These are phyloP conservation scores for Eunapius fragilis DNA, from an alignment of 37 sponge, comb jelly and placozoan species.

Conservation along the genomic window DNA sequence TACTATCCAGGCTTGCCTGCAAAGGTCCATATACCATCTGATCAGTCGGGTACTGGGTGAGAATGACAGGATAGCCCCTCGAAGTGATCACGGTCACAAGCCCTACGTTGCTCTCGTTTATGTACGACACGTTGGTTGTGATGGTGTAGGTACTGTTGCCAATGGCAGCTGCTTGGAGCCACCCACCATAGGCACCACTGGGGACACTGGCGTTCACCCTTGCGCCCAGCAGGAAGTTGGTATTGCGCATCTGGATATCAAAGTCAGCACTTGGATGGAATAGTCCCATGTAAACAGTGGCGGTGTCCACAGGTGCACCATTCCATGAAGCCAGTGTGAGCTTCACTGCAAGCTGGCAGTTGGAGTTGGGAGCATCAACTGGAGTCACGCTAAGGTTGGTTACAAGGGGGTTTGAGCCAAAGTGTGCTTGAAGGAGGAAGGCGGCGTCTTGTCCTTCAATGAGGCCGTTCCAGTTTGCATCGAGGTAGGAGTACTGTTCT, in stretches of 20 bases:
- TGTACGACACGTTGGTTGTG: background rate
- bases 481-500: constrained; percentile 56
- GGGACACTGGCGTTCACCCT: constrained; percentile 13
- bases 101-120: background rate
- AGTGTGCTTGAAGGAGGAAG: constrained; percentile 31
- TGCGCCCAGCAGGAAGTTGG: constrained; percentile 38
- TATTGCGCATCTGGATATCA: constrained; percentile 42
- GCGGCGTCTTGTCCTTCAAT: constrained; percentile 41
- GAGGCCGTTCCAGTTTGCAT: constrained; percentile 70
- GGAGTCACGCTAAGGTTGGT: constrained; percentile 27
- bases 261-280: constrained; percentile 50
- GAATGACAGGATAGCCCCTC: background rate
- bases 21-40: background rate
- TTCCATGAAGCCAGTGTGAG: constrained; percentile 38
- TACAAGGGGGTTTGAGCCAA: constrained; percentile 53
- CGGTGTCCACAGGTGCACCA: background rate
- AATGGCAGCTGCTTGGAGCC: constrained; percentile 21
- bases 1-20: background rate
- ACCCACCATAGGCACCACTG: constrained; percentile 58
- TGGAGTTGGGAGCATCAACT: constrained; percentile 48
- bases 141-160: background rate
- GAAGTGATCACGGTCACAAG: background rate
- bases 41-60: background rate
- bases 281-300: constrained; percentile 53
- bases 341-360: constrained; percentile 67